These are phyloP conservation scores for Plecotus auritus DNA, from an alignment of 2,113 vertebrate genomes.

Conservation along the genomic window DNA sequence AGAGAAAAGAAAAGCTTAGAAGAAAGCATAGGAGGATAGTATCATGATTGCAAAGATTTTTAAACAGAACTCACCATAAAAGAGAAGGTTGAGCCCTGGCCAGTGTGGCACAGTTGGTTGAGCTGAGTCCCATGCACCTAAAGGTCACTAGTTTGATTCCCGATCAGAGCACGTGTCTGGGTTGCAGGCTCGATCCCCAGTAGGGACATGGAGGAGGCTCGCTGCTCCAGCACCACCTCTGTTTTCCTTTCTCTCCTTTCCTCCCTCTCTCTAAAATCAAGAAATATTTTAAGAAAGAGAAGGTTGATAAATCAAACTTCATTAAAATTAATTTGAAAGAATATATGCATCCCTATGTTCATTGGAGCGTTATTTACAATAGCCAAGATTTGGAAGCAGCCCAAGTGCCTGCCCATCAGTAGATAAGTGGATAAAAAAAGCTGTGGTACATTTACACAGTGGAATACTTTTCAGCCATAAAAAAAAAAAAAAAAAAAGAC, in stretches of 20 bases:
- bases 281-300: not conserved
- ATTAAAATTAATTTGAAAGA: not conserved
- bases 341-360: not conserved
- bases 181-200: not conserved
- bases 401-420: not conserved
- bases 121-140: not conserved
- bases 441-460: not conserved
- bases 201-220: not conserved
- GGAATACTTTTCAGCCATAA: not conserved
- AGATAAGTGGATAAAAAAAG: not conserved
- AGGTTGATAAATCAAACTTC: not conserved
- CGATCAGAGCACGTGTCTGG: not conserved
- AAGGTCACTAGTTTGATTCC: not conserved
- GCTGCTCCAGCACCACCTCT: not conserved
- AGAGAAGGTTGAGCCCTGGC: not conserved
- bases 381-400: not conserved
- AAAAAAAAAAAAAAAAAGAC: not conserved
- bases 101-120: not conserved
- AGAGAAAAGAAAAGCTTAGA: not conserved
- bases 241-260: not conserved
- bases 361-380: not conserved
- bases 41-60: not conserved
- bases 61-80: not conserved
- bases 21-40: not conserved
- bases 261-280: not conserved